Evolutionary conservation across 1,140 invertebrate genomes (phyloP).

Genomic region (Rhizoglyphus robini): DNA sequence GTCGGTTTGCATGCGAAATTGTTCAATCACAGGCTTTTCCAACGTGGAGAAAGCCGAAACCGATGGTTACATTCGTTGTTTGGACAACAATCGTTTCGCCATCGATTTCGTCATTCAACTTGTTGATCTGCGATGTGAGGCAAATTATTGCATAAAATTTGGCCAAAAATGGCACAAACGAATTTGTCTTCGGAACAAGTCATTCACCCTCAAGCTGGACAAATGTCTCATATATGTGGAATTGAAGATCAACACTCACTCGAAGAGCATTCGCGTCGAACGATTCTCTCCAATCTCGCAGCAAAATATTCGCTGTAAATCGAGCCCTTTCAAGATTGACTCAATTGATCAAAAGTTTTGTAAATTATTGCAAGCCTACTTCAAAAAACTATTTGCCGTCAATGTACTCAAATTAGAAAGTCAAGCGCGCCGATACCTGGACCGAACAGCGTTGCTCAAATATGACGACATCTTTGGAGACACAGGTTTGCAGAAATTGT

Average conservation of each 20-base stretch:
- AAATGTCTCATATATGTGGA: background rate
- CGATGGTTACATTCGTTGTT: background rate
- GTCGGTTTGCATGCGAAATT: background rate
- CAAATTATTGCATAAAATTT: background rate
- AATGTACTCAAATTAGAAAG: background rate
- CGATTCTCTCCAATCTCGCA: conserved; percentile 9
- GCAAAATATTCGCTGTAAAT: background rate
- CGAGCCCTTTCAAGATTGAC: background rate
- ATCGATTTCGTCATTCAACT: background rate
- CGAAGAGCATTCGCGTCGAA: background rate
- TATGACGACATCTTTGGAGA: background rate
- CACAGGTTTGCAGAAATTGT: background rate
- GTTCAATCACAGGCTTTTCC: background rate
- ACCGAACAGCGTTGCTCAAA: background rate
- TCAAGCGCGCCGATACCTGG: background rate
- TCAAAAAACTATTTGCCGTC: background rate
- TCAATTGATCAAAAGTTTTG: background rate
- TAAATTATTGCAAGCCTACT: background rate
- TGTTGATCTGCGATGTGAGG: background rate
- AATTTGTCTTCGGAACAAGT: background rate
- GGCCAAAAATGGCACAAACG: background rate
- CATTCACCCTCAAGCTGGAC: background rate
- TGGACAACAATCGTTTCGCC: background rate
- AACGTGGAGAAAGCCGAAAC: background rate
- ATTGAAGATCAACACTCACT: background rate